These are phyloP conservation scores for Cerceris ruficornis DNA, from an alignment of 2,888 invertebrate genomes.

Conservation along the genomic window DNA sequence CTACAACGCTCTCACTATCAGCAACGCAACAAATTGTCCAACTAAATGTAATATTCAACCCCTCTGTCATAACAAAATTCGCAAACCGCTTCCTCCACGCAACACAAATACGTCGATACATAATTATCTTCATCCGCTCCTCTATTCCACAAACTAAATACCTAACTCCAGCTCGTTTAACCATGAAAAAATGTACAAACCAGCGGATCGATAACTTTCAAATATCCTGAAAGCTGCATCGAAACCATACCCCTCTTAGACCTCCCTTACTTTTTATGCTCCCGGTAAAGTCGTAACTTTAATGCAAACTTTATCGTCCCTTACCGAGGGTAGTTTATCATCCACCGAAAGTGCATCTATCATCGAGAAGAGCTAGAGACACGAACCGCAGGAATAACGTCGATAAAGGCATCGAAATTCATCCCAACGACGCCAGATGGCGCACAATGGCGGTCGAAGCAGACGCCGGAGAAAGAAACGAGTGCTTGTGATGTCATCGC, in stretches of 20 bases:
- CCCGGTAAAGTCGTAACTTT: background rate
- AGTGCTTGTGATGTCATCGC: slow-evolving; percentile 64
- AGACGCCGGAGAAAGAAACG: slow-evolving; percentile 29
- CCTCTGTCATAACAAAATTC: too few species aligned
- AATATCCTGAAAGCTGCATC: background rate
- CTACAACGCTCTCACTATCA: too few species aligned
- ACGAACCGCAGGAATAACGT: background rate
- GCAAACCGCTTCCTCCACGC: too few species aligned
- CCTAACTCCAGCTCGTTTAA: too few species aligned
- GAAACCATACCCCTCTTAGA: background rate
- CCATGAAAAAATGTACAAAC: too few species aligned
- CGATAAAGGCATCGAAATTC: background rate
- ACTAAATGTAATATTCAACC: too few species aligned
- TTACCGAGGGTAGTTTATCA: background rate
- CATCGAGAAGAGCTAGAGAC: background rate
- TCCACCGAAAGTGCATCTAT: background rate
- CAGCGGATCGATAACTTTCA: background rate
- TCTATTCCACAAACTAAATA: too few species aligned
- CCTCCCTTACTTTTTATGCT: background rate
- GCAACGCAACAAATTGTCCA: too few species aligned
- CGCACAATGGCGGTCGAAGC: slow-evolving; percentile 48
- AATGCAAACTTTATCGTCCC: background rate
- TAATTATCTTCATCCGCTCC: too few species aligned
- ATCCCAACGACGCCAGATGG: slow-evolving; percentile 54
- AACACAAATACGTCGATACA: too few species aligned